A percentile compares a stretch with the other conserved stretches of the same genome.
Evolutionary conservation across 1,140 invertebrate genomes (phyloP).

Genomic region (Trichonephila clavipes): DNA sequence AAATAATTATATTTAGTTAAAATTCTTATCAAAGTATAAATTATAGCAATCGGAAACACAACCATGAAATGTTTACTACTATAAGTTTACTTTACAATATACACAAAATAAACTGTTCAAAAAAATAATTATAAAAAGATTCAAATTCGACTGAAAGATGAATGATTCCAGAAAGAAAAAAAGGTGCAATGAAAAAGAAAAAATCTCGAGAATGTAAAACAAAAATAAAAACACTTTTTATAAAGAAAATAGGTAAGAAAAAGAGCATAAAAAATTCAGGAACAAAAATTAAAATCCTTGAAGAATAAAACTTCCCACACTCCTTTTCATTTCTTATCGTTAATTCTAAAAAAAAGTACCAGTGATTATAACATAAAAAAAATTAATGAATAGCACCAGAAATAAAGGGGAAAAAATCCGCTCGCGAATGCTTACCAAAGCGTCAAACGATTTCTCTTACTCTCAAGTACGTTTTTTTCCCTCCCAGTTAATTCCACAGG

Average conservation of each 20-base stretch:
- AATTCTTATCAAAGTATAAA: too few species aligned
- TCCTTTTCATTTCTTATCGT: not conserved
- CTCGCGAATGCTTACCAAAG: not conserved
- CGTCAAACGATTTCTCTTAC: not conserved
- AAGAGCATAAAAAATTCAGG: not conserved
- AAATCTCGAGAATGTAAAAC: too few species aligned
- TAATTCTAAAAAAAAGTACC: not conserved
- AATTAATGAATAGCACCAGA: not conserved
- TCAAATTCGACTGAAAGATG: too few species aligned
- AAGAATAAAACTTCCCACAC: not conserved
- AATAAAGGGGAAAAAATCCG: not conserved
- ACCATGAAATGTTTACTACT: too few species aligned
- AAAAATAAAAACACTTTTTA: not conserved
- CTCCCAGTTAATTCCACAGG: slow-evolving; percentile 1
- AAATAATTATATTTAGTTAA: too few species aligned
- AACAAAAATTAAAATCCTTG: not conserved
- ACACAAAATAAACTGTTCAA: too few species aligned
- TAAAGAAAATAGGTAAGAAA: not conserved
- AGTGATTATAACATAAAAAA: not conserved
- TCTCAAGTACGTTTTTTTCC: not conserved
- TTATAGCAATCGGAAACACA: too few species aligned
- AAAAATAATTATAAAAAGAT: too few species aligned
- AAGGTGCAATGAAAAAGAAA: too few species aligned
- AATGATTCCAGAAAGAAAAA: too few species aligned
- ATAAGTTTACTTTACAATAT: too few species aligned